phyloP scores from a whole-genome alignment of 2,888 invertebrate species.

The Teinopalpus imperialis region DNA sequence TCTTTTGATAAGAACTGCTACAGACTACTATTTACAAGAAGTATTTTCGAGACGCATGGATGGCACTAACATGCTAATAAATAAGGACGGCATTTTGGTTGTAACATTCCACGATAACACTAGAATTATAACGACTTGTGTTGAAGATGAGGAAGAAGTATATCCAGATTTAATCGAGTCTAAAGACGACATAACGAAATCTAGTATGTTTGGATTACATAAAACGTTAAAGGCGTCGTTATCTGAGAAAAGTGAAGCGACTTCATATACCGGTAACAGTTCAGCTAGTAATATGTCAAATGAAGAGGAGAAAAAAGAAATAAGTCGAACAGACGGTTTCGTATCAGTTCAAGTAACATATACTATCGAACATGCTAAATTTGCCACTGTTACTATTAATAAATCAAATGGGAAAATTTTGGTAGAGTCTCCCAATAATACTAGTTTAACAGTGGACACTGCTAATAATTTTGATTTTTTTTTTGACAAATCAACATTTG shows the following conservation, averaged over 20 bases:
- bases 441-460: slow-evolving; percentile 45
- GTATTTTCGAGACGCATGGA: slow-evolving; percentile 68
- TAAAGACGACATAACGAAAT: slow-evolving; percentile 52
- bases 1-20: slow-evolving; percentile 62
- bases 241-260: slow-evolving; percentile 47
- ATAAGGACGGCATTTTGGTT: slow-evolving; percentile 61
- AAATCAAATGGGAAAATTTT: slow-evolving; percentile 51
- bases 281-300: slow-evolving; percentile 36
- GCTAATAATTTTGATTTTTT: slow-evolving; percentile 52
- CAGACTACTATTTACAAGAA: slow-evolving; percentile 65
- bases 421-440: slow-evolving; percentile 61
- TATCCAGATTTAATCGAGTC: slow-evolving; percentile 62
- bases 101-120: slow-evolving; percentile 67
- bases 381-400: slow-evolving; percentile 73
- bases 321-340: slow-evolving; percentile 54
- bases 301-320: slow-evolving; percentile 40
- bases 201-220: slow-evolving; percentile 45
- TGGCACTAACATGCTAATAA: slow-evolving; percentile 62
- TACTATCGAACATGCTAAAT: slow-evolving; percentile 75
- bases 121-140: slow-evolving; percentile 55
- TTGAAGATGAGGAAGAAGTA: slow-evolving; percentile 59
- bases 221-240: slow-evolving; percentile 41
- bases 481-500: slow-evolving; percentile 56
- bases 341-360: slow-evolving; percentile 55
- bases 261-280: slow-evolving; percentile 30